These are phyloP conservation scores for Cantharis nigra DNA, from an alignment of 2,888 invertebrate genomes.

Conservation along the genomic window DNA sequence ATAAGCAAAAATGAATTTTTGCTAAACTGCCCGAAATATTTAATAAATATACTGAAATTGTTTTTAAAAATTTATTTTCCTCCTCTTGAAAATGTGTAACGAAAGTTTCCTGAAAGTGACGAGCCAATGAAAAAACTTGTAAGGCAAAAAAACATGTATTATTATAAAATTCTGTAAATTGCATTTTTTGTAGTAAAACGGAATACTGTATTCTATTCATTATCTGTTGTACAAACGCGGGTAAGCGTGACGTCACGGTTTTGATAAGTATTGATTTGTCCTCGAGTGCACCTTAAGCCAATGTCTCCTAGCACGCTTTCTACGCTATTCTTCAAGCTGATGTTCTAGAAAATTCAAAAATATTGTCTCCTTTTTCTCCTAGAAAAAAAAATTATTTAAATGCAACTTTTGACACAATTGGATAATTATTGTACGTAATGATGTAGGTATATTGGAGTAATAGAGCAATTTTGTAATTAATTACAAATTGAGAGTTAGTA, in stretches of 20 bases:
- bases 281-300: not conserved
- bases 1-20: not conserved
- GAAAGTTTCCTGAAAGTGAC: not conserved
- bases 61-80: no score
- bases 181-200: not conserved
- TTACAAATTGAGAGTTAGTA: not conserved
- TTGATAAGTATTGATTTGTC: not conserved
- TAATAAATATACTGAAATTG: not conserved
- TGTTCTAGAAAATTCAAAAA: not conserved
- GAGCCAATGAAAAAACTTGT: not conserved
- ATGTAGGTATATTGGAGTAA: not conserved
- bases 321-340: not conserved
- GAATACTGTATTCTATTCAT: not conserved
- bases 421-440: not conserved
- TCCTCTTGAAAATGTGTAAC: not conserved
- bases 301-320: not conserved
- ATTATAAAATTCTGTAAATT: not conserved
- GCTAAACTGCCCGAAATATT: not conserved
- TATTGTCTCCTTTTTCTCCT: not conserved
- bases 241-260: not conserved
- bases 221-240: not conserved
- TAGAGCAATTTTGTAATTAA: not conserved
- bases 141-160: no score
- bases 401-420: not conserved
- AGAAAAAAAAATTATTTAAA: not conserved